Percentiles rank a stretch among this genome's conserved stretches.
phyloP scores from a whole-genome alignment of 2,113 vertebrate species.

The Malurus cyaneus region DNA sequence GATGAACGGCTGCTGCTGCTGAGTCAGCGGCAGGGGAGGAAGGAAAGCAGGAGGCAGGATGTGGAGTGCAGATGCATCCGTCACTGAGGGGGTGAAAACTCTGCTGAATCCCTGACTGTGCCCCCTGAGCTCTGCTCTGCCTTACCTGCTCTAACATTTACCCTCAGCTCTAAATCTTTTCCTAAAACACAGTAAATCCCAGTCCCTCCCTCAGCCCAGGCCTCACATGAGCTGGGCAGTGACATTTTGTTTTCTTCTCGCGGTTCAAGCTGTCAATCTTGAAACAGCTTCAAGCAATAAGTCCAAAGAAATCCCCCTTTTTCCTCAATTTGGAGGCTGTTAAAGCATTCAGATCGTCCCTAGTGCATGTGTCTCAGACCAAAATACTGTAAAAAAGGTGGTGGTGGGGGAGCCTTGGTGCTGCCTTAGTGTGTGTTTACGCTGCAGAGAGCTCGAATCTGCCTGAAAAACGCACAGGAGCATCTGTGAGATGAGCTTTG shows the following conservation, averaged over 20 bases:
- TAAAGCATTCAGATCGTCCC: not conserved
- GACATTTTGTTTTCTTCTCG: accelerated
- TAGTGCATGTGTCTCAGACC: no score
- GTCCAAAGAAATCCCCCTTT: not conserved
- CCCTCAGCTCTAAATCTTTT: not conserved
- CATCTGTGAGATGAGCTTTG: not conserved
- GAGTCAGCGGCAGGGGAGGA: slow-evolving; percentile 16
- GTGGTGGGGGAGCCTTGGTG: no score
- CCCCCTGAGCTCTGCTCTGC: not conserved
- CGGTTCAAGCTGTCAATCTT: not conserved
- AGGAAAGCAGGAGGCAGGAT: not conserved
- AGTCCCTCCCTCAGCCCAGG: accelerated
- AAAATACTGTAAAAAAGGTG: accelerated
- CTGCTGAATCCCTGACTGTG: not conserved
- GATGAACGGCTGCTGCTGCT: not conserved
- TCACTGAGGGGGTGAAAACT: not conserved
- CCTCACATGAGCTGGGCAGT: not conserved
- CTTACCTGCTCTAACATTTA: not conserved
- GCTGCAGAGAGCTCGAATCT: not conserved
- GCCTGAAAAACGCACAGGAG: accelerated
- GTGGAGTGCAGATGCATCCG: not conserved
- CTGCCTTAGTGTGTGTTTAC: no score
- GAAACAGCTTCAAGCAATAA: not conserved
- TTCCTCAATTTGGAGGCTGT: no score
- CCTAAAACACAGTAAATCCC: accelerated